Percentiles rank a stretch among this genome's conserved stretches.
These are phyloP conservation scores for Percopsis omiscomaycus DNA, from an alignment of 2,797 vertebrate genomes.

Conservation along the genomic window DNA sequence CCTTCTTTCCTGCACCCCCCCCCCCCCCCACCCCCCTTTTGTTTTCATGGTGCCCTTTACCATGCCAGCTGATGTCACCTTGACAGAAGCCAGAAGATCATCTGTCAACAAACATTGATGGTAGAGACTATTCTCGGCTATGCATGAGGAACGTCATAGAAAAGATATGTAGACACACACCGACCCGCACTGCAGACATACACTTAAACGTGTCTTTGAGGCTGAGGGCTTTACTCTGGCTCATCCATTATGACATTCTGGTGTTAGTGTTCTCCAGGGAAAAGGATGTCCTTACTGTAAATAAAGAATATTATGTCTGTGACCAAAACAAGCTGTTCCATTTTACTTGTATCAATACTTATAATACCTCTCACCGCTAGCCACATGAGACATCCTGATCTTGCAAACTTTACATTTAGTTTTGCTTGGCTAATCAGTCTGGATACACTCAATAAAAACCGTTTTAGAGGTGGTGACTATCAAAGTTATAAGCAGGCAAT, in stretches of 20 bases:
- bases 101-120: constrained; percentile 25
- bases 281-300: constrained; percentile 11
- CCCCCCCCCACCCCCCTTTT: constrained; percentile 4
- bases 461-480: too few species aligned
- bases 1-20: too few species aligned
- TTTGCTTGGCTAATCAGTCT: too few species aligned
- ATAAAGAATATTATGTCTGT: constrained; percentile 23
- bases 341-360: constrained; percentile 15
- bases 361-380: background rate
- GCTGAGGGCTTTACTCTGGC: constrained; percentile 32
- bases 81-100: constrained; percentile 26
- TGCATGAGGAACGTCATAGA: constrained; percentile 28
- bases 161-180: constrained; percentile 17
- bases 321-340: constrained; percentile 16
- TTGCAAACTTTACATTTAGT: too few species aligned
- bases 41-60: constrained; percentile 32
- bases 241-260: constrained; percentile 27
- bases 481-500: too few species aligned
- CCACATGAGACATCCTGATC: too few species aligned
- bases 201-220: constrained; percentile 10
- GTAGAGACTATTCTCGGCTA: constrained; percentile 20
- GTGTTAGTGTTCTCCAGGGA: constrained; percentile 28
- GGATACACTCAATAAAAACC: too few species aligned
- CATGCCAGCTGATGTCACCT: constrained; percentile 35
- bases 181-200: constrained; percentile 17